phyloP scores from a whole-genome alignment of 2,888 invertebrate species.

The Cheilosia scutellata region DNA sequence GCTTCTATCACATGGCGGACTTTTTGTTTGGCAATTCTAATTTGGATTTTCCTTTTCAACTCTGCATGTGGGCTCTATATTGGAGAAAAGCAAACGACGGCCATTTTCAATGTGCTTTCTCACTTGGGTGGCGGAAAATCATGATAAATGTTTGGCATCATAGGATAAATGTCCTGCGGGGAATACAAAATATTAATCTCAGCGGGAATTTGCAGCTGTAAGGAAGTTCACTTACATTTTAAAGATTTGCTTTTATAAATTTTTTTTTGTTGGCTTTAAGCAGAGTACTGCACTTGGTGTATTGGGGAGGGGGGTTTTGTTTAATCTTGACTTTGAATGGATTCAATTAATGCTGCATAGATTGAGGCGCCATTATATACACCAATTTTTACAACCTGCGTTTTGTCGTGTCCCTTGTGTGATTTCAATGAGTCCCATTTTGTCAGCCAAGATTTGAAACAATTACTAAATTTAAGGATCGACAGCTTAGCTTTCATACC shows the following conservation, averaged over 20 bases:
- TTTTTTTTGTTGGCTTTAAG: not conserved
- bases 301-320: no score
- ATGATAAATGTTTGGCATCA: slow-evolving; percentile 40
- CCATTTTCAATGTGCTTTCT: not conserved
- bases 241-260: not conserved
- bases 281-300: no score
- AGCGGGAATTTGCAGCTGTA: slow-evolving; percentile 45
- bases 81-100: slow-evolving; percentile 10
- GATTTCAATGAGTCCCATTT: no score
- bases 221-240: slow-evolving; percentile 27
- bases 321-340: no score
- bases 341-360: no score
- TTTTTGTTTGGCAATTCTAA: slow-evolving; percentile 1
- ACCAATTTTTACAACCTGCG: no score
- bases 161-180: slow-evolving; percentile 36
- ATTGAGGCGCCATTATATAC: no score
- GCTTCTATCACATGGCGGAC: not conserved
- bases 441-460: no score
- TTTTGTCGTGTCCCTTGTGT: no score
- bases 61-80: slow-evolving; percentile 38
- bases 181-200: slow-evolving; percentile 37
- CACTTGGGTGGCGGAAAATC: slow-evolving; percentile 9
- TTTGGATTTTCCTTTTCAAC: slow-evolving; percentile 24
- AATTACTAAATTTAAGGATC: no score
- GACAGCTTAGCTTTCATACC: no score